Evolutionary conservation across 2,888 invertebrate species (phyloP), one percentile per base, ranked within the genome.

Genomic region (Limnephilus marmoratus): DNA sequence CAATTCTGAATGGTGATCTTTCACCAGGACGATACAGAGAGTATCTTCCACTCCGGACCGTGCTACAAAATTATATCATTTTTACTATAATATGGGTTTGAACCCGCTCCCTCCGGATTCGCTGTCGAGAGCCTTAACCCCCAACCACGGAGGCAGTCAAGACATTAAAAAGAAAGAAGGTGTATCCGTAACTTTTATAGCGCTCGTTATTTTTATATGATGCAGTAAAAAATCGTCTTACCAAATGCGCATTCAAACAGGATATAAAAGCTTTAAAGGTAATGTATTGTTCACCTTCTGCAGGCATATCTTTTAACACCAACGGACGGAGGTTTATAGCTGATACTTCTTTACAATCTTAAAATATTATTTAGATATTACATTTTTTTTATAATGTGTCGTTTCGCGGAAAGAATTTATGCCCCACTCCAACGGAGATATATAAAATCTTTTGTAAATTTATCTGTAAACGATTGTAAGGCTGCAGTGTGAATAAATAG

Each of bases 311-410:
- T 18, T 34, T 41, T 83, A 11, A 37, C 24, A 83, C 37, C 83
- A 18, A 83, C 24, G 83, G 15, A 37, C 24, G 37, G 37, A 5
- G 18, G 41, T 83, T 83, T 83, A 37, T 37, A 83, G 83, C 34
- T 7, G 83, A 83, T n/a, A 18, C 37, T 83, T 41, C 83, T 83
- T 34, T 83, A 41, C 83, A 83, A 83, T 37, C 83, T 83, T 24
- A 37, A 83, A 37, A 83, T 41, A 83, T 83, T 68, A 68, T 68
- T 24, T 68, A 68, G 68, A 68, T 68, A n/a, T 68, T 24, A n/a
- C 24, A 37, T 15, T 83, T 37, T 83, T 37, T 37, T 83, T 37
- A 83, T 24, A 37, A 83, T 18, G 83, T 2, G 68, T 68, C 68
- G 53, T n/a, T 68, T 7, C 24, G 9, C 68, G 9, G 24, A n/a